phyloP scores from a whole-genome alignment of 2,888 invertebrate species.

The Balanococcus diminutus region DNA sequence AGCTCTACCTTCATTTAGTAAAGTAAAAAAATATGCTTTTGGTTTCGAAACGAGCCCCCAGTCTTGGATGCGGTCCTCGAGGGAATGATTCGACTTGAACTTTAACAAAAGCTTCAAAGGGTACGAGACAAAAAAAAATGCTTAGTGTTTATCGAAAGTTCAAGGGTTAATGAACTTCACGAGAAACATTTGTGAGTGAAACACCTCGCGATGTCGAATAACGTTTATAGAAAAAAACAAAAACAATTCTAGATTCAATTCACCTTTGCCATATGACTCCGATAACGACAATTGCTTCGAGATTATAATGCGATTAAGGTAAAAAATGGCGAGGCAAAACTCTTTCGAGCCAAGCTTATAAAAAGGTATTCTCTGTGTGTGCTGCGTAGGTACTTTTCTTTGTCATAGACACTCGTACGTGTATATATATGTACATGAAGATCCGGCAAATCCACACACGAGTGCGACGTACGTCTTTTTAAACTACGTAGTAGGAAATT shows the following conservation, averaged over 20 bases:
- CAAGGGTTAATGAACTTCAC: not conserved
- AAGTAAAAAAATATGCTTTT: not conserved
- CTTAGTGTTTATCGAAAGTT: not conserved
- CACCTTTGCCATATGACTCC: constrained; percentile 7
- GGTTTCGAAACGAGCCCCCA: not conserved
- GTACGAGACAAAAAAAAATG: not conserved
- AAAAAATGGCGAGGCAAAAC: not conserved
- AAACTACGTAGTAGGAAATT: not conserved
- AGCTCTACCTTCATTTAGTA: not conserved
- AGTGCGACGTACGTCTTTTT: not conserved
- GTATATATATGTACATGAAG: not conserved
- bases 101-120: constrained; percentile 4
- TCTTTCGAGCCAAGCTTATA: not conserved
- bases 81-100: not conserved
- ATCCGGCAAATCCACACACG: not conserved
- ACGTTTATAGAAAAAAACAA: not conserved
- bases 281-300: not conserved
- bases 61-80: not conserved
- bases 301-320: constrained; percentile 17
- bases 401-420: not conserved
- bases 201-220: not conserved
- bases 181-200: not conserved
- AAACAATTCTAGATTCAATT: constrained; percentile 27
- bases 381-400: not conserved
- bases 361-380: not conserved